Percentiles rank a stretch among this genome's conserved stretches.
Evolutionary conservation across 2,888 invertebrate species (phyloP).

Genomic region (Priocnemis perturbator): DNA sequence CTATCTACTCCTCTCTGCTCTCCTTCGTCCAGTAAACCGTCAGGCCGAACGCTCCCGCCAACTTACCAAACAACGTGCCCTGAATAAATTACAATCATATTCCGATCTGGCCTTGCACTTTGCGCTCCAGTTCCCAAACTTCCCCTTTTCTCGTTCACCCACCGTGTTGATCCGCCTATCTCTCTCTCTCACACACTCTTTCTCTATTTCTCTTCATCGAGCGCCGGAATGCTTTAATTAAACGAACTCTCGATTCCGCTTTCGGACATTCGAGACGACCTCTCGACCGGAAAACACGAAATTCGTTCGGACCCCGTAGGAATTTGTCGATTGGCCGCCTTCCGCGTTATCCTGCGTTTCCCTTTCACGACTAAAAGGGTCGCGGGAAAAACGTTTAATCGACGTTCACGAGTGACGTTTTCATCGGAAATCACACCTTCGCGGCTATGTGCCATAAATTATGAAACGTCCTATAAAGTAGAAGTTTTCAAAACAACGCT

Average conservation of each 20-base stretch:
- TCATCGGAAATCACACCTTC: too few relatives aligned
- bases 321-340: too few relatives aligned
- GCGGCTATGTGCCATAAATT: too few relatives aligned
- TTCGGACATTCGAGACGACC: constrained; percentile 29
- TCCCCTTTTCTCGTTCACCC: constrained; percentile 3
- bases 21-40: neutral
- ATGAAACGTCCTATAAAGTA: too few relatives aligned
- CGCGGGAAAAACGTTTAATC: too few relatives aligned
- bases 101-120: constrained; percentile 29
- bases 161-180: neutral
- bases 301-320: too few relatives aligned
- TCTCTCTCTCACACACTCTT: neutral
- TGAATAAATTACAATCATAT: constrained; percentile 49
- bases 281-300: constrained; percentile 38
- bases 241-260: constrained; percentile 40
- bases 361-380: too few relatives aligned
- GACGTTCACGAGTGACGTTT: too few relatives aligned
- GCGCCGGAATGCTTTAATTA: constrained; percentile 42
- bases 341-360: too few relatives aligned
- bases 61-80: constrained; percentile 35
- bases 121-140: constrained; percentile 29
- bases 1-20: constrained; percentile 13
- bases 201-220: too few relatives aligned
- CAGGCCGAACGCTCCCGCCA: neutral
- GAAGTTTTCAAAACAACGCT: too few relatives aligned